Evolutionary conservation across 2,797 vertebrate genomes (phyloP), one percentile per base, ranked within the genome.

Genomic region (Gymnodraco acuticeps): DNA sequence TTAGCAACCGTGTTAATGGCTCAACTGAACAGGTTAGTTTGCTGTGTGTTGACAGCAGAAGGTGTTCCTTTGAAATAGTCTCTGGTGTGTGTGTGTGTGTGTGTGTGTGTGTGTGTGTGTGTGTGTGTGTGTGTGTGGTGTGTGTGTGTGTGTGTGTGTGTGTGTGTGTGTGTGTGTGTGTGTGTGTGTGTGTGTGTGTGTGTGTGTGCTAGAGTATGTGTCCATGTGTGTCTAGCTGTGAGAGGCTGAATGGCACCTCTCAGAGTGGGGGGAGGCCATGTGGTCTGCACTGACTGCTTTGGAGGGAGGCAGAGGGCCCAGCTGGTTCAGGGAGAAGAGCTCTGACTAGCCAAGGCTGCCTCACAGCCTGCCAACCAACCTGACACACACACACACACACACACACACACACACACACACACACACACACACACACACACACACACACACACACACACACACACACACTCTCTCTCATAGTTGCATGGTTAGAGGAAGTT

Each of bases 251-350:
- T 86, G 86, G 86, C 82, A 92, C 82, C 88, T 87, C 89, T 90
- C 87, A 86, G 77, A 86, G 85, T 81, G 76, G 88, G 33, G 90
- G 80, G 84, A 88, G 90, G 87, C 91, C 91, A 93, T 93, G 92
- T 91, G 91, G 83, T 94, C 87, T 77, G 64, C 80, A 75, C 78
- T 81, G 86, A 89, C 88, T 91, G 82, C 81, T 88, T 85, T 89
- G 84, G 90, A 90, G 83, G 81, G 86, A 93, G 92, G 88, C 88
- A 89, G 89, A 91, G 92, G 91, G 85, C 89, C 92, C 94, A 95
- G 92, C 94, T 94, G 94, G 92, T 93, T 91, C 78, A 85, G 87
- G 83, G 86, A 89, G 88, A 92, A 87, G 88, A 89, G 89, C 86
- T 91, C 73, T 79, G 84, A 92, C 88, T 87, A 72, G 91, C 91